phyloP scores from a whole-genome alignment of 2,113 vertebrate genomes.

The pig (Sus scrofa) region T2T-Sscrofa CM000816.6:85444501-85445000 shows the following conservation, averaged over 20 bases:
- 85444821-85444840: not conserved
- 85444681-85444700: not conserved
- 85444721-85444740: not conserved
- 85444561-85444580: not conserved
- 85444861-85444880: no score
- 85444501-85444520: not conserved
- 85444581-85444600: not conserved
- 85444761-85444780: no score
- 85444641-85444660: not conserved
- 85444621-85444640: not conserved
- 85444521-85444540: not conserved
- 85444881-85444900: no score
- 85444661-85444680: not conserved
- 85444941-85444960: no score
- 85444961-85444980: no score
- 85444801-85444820: not conserved
- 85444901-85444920: no score
- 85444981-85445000: no score
- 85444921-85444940: no score
- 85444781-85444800: not conserved
- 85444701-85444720: not conserved
- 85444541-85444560: constrained; percentile 22
- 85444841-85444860: not conserved
- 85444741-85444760: not conserved
- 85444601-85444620: not conserved